Evolutionary conservation across 2,113 vertebrate genomes (phyloP).

Genomic region (Microtus montanus): DNA sequence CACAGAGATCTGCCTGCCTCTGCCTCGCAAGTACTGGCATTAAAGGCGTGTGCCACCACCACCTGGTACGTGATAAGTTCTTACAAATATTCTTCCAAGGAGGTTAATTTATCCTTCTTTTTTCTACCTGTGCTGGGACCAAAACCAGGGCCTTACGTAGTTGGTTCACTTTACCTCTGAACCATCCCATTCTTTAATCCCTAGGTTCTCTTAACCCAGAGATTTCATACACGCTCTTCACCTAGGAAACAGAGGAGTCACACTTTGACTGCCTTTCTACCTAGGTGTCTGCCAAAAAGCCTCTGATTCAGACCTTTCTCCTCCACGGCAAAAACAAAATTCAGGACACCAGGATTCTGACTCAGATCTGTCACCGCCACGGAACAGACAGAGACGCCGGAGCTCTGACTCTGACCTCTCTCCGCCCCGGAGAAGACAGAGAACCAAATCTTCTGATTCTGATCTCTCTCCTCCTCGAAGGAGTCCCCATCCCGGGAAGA

Average conservation of each 20-base stretch:
- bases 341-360: conserved; percentile 49
- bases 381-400: conserved; percentile 6
- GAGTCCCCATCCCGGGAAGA: neutral
- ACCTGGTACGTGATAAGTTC: neutral
- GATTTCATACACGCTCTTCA: neutral
- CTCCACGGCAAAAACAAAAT: conserved; percentile 62
- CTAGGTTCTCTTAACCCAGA: conserved; percentile 77
- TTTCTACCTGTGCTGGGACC: neutral
- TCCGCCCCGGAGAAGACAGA: conserved; percentile 81
- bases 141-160: neutral
- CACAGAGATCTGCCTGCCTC: no score
- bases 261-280: conserved; percentile 9
- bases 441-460: conserved; percentile 80
- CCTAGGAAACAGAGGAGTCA: conserved; percentile 39
- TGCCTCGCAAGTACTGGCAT: no score
- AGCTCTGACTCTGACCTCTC: conserved; percentile 84
- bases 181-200: conserved; percentile 28
- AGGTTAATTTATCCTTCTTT: neutral
- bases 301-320: conserved; percentile 81
- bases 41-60: no score
- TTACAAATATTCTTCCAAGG: neutral
- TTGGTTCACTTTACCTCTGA: neutral
- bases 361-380: conserved; percentile 82
- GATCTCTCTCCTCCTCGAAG: conserved; percentile 83
- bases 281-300: neutral